These are phyloP conservation scores for Chrysolina oricalcia DNA, from an alignment of 2,888 invertebrate species.

Conservation along the genomic window DNA sequence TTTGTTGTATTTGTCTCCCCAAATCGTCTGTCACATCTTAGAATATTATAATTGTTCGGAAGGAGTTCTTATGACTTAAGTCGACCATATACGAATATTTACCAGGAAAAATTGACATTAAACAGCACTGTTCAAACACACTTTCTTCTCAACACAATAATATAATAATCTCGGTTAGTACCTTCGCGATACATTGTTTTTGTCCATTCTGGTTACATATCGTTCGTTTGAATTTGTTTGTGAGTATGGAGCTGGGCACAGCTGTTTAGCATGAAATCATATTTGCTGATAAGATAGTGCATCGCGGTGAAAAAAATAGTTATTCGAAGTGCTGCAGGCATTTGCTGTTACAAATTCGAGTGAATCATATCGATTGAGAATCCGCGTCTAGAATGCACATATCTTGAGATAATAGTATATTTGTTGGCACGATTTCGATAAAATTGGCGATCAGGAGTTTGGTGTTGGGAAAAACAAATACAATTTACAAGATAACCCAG, in stretches of 20 bases:
- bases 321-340: neutral
- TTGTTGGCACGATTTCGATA: neutral
- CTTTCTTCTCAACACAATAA: too few species aligned
- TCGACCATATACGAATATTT: too few species aligned
- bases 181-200: constrained; percentile 7
- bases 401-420: neutral
- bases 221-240: constrained; percentile 13
- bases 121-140: too few species aligned
- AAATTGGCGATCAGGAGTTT: too few species aligned
- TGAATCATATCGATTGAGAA: neutral
- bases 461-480: too few species aligned
- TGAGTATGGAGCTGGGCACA: neutral
- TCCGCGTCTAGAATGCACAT: neutral
- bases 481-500: too few species aligned
- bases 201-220: neutral
- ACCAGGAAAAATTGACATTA: too few species aligned
- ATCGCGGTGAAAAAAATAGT: neutral
- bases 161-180: too few species aligned
- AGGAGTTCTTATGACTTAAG: too few species aligned
- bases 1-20: too few species aligned
- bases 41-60: too few species aligned
- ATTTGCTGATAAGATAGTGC: constrained; percentile 23
- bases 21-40: too few species aligned
- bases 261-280: neutral
- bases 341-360: neutral